These are phyloP conservation scores for Eumaeus atala DNA, from an alignment of 1,140 invertebrate species.

Conservation along the genomic window DNA sequence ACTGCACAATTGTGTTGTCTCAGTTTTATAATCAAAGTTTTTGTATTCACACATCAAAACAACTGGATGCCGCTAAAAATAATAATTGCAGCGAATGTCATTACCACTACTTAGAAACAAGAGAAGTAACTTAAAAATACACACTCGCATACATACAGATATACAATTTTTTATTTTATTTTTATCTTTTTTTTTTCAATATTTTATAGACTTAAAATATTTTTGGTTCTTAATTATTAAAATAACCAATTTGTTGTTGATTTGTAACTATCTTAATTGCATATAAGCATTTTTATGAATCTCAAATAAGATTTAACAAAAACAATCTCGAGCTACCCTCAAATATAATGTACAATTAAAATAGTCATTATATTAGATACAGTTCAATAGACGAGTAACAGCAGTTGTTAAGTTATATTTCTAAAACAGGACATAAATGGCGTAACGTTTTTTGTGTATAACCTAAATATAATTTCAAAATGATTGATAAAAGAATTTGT, in stretches of 20 bases:
- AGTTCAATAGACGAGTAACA: neutral
- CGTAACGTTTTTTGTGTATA: neutral
- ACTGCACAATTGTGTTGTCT: no score
- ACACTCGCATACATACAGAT: conserved; percentile 17
- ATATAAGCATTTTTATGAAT: conserved; percentile 21
- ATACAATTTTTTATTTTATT: conserved; percentile 23
- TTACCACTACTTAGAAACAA: neutral
- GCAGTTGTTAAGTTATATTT: neutral
- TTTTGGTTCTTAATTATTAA: conserved; percentile 27
- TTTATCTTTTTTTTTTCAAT: conserved; percentile 31
- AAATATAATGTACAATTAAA: neutral
- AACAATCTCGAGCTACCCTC: conserved; percentile 4
- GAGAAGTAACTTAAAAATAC: conserved; percentile 11
- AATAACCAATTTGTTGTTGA: conserved; percentile 27
- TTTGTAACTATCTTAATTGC: conserved; percentile 27
- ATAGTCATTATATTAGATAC: neutral
- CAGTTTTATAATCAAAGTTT: no score
- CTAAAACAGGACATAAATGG: neutral
- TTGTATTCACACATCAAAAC: no score
- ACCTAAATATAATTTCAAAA: no score
- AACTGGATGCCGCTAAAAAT: no score
- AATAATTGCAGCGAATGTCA: no score
- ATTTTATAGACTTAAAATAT: conserved; percentile 28
- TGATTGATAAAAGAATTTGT: no score
- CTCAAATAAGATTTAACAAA: conserved; percentile 11